Conservation (phyloP, 2,113 vertebrate species). For the Deroptyus accipitrinus region DNA sequence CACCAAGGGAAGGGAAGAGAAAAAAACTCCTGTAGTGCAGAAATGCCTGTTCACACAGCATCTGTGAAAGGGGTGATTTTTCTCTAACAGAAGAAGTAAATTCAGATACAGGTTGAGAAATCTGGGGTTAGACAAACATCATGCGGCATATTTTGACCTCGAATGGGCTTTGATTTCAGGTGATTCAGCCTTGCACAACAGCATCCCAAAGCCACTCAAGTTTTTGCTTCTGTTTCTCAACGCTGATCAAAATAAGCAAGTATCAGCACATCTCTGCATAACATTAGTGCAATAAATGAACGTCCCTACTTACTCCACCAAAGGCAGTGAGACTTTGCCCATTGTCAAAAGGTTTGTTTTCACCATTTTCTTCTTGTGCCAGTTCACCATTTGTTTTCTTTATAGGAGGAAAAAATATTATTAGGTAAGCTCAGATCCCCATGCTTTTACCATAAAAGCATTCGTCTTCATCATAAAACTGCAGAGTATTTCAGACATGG, state of each 20-base stretch:
- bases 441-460: not conserved
- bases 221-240: not conserved
- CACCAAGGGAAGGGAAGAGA: not conserved
- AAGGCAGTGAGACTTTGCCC: rapidly evolving
- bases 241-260: not conserved
- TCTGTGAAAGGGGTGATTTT: not conserved
- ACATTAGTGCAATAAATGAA: not conserved
- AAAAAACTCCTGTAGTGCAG: not conserved
- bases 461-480: not conserved
- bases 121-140: not conserved
- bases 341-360: not conserved
- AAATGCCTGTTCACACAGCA: not conserved
- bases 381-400: not conserved
- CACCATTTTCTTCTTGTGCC: not conserved
- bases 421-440: not conserved
- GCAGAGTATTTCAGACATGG: not conserved
- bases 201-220: not conserved
- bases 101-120: not conserved
- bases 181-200: not conserved
- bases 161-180: not conserved
- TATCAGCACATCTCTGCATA: not conserved
- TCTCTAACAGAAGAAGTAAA: not conserved
- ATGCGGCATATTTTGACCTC: not conserved
- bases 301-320: not conserved
- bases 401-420: not conserved